Base-by-base conservation (phyloP, 2,888 invertebrate species). In the Kryphioiulus occultus region DNA sequence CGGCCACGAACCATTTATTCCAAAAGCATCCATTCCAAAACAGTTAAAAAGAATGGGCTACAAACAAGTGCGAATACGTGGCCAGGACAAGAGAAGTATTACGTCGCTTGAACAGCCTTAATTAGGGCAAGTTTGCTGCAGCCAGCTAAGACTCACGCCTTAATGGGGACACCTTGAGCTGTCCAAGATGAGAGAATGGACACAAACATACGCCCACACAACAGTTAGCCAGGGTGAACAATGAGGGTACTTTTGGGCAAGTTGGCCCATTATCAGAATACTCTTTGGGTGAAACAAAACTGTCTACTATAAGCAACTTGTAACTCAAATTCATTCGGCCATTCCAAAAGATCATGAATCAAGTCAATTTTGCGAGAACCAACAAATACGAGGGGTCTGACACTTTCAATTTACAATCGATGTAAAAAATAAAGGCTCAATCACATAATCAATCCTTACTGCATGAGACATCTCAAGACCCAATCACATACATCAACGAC, bases 221-320 rank as follows among this genome's bases (percentile, higher is more conserved):
- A 78, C 78, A 78, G 15, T 30, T 78, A 30, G 78, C 78, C 78
- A 78, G 78, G 78, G 78, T 78, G 78, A 78, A 78, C 78, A 78
- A 26, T 26, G 17, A 30, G 68, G 22, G 78, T 53, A n/a, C 53
- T 15, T 9, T 78, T 78, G 4, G 17, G 78, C 30, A 17, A 30
- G 78, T 32, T 78, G 4, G 17, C 78, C 17, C 78, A 78, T 78
- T 30, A 78, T 78, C 17, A 26, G 78, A 78, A 32, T 78, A 78
- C 30, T 78, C 78, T 78, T 78, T 78, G 78, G 78, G 17, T 78
- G 78, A 78, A 78, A 78, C 78, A 78, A 78, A 32, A 30, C 7
- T 78, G 78, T 32, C 78, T 78, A 78, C 78, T 26, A 78, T 32
- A 30, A 78, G 17, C 7, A 35, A 4, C 30, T 78, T 30, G 30